These are phyloP conservation scores for Microplitis deprimator DNA, from an alignment of 2,888 invertebrate genomes.

Conservation along the genomic window DNA sequence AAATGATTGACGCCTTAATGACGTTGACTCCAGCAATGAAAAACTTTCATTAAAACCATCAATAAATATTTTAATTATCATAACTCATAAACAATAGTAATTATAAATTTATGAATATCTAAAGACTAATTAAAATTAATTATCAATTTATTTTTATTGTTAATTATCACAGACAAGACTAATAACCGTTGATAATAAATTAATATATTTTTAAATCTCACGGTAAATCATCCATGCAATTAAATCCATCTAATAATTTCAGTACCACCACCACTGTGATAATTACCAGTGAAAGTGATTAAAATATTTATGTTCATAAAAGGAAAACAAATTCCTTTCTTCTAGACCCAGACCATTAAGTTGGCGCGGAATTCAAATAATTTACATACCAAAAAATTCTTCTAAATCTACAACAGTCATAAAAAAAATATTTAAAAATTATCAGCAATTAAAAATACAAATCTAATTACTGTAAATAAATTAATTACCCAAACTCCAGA, in stretches of 20 bases:
- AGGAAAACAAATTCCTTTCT: not conserved
- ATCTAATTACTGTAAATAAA: too few species aligned
- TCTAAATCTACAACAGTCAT: too few species aligned
- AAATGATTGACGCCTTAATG: conserved; percentile 72
- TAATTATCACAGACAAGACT: not conserved
- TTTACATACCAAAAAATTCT: too few species aligned
- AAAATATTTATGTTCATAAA: not conserved
- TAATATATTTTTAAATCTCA: not conserved
- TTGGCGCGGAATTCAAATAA: too few species aligned
- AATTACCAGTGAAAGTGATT: not conserved
- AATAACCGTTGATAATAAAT: not conserved
- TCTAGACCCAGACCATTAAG: too few species aligned
- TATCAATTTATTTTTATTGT: not conserved
- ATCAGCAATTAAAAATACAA: too few species aligned
- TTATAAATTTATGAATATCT: not conserved
- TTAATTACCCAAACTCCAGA: not conserved
- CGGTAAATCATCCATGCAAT: not conserved
- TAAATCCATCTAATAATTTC: not conserved
- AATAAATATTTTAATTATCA: not conserved
- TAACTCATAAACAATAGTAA: not conserved
- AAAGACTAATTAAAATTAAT: not conserved
- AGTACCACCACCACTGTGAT: not conserved
- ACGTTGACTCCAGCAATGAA: conserved; percentile 63
- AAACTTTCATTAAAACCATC: conserved; percentile 56
- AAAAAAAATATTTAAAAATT: too few species aligned